Percentiles rank a stretch among this genome's conserved stretches.
These are phyloP conservation scores for Oreochromis aureus DNA, from an alignment of 2,113 vertebrate genomes.

Conservation along the genomic window DNA sequence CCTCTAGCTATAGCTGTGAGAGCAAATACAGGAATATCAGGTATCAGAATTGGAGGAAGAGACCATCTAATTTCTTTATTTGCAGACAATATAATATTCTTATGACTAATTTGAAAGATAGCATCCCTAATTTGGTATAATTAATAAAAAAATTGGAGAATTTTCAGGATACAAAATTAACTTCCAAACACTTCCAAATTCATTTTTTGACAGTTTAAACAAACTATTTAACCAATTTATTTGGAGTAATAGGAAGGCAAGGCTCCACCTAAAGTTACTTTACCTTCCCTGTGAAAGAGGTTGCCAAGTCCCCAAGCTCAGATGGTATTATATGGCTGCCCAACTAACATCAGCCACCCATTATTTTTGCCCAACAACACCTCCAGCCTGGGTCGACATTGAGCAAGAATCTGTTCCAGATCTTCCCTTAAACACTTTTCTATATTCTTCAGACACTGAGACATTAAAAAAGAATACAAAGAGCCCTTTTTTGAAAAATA, in stretches of 20 bases:
- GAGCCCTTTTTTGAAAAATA: not conserved
- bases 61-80: not conserved
- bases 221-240: not conserved
- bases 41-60: not conserved
- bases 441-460: not conserved
- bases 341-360: not conserved
- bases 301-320: not conserved
- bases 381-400: not conserved
- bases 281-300: not conserved
- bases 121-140: not conserved
- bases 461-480: not conserved
- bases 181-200: not conserved
- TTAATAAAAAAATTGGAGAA: too few relatives aligned
- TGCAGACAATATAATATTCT: not conserved
- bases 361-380: not conserved
- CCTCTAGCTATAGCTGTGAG: not conserved
- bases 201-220: not conserved
- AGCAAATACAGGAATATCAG: not conserved
- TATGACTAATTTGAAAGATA: not conserved
- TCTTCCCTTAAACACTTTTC: not conserved
- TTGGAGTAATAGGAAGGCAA: not conserved
- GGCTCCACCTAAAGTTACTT: not conserved
- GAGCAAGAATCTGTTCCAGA: not conserved
- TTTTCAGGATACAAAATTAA: too few relatives aligned
- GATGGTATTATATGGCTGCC: not conserved